Evolutionary conservation across 1,140 invertebrate species (phyloP), one percentile per base, ranked within the genome.

Genomic region (Antheraea pernyi): DNA sequence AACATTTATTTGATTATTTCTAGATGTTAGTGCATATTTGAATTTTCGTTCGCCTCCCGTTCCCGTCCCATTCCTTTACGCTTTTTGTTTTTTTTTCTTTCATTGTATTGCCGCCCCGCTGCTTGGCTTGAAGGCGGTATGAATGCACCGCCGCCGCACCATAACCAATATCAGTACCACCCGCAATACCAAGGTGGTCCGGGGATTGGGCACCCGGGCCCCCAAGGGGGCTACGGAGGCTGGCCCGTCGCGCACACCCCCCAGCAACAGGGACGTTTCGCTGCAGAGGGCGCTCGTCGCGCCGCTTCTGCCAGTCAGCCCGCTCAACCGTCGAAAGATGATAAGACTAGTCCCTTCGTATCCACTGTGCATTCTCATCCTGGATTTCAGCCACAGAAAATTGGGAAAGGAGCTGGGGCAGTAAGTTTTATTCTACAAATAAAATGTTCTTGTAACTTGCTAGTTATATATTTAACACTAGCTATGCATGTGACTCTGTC

Each of bases 311-410:
- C 90, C 68, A 83, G 88, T 42, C 84, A 88, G 30, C 77, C 82
- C 13, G 77, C 83, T 48, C 85, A 93, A 39, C 92, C 93, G 72
- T 91, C 92, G 6, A 94, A 94, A 74, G 94, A 94, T 80, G 94
- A 94, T 78, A 94, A 95, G 85, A 94, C 94, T 72, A 97, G 95
- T 87, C 98, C 98, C 48, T 99, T 99, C 91, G 93, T 98, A 48
- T 95, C 96, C 77, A 97, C 97, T 64, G 94, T 96, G 68, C 97
- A 98, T 95, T 97, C 98, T 19, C 97, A 99, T 93, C 97, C 98
- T 53, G 96, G 96, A 72, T 99, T 99, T 91, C 96, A 97, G 75
- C 98, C 98, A 19, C 97, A 98, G 81, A 99, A 98, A 94, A 95
- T 98, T 78, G 97, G 97, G 46, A 98, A 98, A 91, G 96, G 95